Evolutionary conservation across 2,888 invertebrate genomes (phyloP), one percentile per base, ranked within the genome.

Genomic region (Dascillus cervinus): DNA sequence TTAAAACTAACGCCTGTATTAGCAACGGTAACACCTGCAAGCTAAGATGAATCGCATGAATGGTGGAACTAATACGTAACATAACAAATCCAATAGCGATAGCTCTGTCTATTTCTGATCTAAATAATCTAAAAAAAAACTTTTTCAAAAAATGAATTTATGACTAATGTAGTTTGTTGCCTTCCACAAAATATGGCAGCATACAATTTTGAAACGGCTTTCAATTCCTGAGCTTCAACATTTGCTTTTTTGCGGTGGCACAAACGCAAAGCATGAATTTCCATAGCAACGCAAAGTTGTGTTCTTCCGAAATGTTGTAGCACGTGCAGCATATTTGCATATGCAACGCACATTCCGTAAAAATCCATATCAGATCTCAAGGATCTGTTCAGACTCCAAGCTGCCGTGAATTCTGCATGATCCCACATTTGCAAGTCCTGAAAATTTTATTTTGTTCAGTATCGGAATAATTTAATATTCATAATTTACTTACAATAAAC

Each of bases 321-420:
- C 0, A 64, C 57, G 3, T 53, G 46, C 12, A 72, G 56, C 57
- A 75, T 65, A 38, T 74, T 72, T 0, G 67, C 65, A 39, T 73
- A 77, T n/a, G 70, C 63, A 3, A 58, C 49, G 42, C 75, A 75
- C 2, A 78, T 52, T 1, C 69, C 55, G 1, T 65, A 55, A 37
- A 78, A 74, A 47, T 75, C 69, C 2, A 66, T 65, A 39, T 68
- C 69, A 0, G 71, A 66, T 24, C 64, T 54, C 8, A 73, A 44
- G 1, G 74, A 72, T 35, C 67, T 67, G 29, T 66, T 69, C 22
- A 77, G 52, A 11, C 71, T 64, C 72, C 75, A 73, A 32, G 72
- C 63, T 0, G 77, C 75, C 2, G 75, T 73, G 29, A 77, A 50
- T 26, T 64, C 64, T 0, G 75, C 74, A 26, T 71, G 69, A 6